Evolutionary conservation across 2,797 vertebrate species (phyloP), one percentile per base, ranked within the genome.

Genomic region (Oreonectes daqikongensis): DNA sequence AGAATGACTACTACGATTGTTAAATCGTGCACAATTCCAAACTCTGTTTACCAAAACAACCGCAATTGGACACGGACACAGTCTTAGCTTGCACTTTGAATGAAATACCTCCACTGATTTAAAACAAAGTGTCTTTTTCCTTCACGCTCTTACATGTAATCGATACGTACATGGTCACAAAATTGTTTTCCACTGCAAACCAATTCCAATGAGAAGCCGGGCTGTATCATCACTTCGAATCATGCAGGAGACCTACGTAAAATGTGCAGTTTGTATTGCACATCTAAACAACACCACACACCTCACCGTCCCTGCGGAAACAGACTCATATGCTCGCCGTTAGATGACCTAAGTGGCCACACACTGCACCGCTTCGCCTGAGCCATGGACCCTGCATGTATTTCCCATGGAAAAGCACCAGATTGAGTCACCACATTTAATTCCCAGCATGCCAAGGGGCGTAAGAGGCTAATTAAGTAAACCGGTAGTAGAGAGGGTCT

Each of bases 401-500:
- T 63, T 81, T 59, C 66, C 50, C 38, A 68, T 4, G 48, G 72
- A 67, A 72, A 64, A 18, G 17, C 12, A 50, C 32, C 44, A 44
- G 60, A 52, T 30, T 80, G 72, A 82, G 80, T 64, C 75, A 80
- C 75, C 15, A 32, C 20, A 26, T 71, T 80, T 80, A 85, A 79
- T 82, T 85, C 78, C 76, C 73, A 82, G 78, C 55, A 74, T 80
- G 78, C 75, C 50, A 32, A 76, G 60, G 63, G 72, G 69, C 18
- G 66, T 76, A 60, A 80, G 63, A 82, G 78, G 84, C 81, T 85
- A 85, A 85, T 85, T 80, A 84, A 79, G 68, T 81, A 84, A 81
- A 84, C 77, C 60, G 42, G 61, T 77, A 73, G 73, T 72, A 75
- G 67, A 78, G 70, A 74, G 46, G 63, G 79, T 77, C 68, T 77